Evolutionary conservation across 2,888 invertebrate species (phyloP), one percentile per base, ranked within the genome.

Genomic region (Nephrotoma appendiculata): DNA sequence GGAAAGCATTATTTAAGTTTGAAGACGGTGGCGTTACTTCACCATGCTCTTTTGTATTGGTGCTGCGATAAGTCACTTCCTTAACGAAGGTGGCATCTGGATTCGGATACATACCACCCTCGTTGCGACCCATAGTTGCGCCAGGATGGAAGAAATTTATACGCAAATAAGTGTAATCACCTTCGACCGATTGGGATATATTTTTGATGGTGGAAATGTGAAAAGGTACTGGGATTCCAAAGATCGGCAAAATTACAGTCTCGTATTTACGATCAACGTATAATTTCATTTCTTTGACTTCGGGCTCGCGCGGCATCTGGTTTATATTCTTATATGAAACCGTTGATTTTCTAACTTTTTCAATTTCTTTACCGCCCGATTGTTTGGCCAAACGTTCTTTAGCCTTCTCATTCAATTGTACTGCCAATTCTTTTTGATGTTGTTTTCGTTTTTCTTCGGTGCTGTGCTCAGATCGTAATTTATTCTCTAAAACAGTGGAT

Each of bases 131-230:
- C 94, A 99, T 96, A 0, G 99, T 97, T 11, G 98, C 96, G 31
- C 99, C 99, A 45, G 99, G 99, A 92, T 99, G 98, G 92, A 98
- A 99, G 92, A 99, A 99, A 92, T 99, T 99, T 89, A 99, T 96
- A 91, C 97, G 95, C 89, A 99, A 94, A 92, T 99, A 99, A 0
- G 99, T 99, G 92, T 98, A 99, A 92, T 99, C 99, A 5, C 99
- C 98, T 92, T 99, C 99, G 12, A 99, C 98, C 0, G 98, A 98
- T 92, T 98, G 98, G 0, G 98, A 98, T 90, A 99, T 98, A 91
- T 99, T 99, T 93, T 99, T 99, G 87, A 99, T 98, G 6, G 98
- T 99, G 5, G 99, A 98, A 91, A 99, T 99, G 91, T 99, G 99
- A 92, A 98, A 99, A 87, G 99, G 99, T 87, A 98, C 98, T 0